Evolutionary conservation across 1,140 invertebrate genomes (phyloP).

Genomic region (Trichonephila clavata): DNA sequence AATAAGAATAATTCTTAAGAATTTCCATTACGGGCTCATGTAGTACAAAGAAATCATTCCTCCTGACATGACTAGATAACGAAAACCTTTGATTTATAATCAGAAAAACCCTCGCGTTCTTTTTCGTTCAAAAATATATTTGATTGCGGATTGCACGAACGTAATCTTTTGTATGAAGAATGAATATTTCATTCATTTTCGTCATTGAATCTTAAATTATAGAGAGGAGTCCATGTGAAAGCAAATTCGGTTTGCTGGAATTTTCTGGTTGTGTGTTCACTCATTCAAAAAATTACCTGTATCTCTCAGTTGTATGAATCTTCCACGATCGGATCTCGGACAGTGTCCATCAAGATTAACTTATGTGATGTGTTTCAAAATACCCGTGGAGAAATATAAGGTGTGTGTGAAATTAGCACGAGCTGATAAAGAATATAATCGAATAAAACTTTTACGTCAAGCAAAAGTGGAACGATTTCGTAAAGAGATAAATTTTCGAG

Average conservation of each 20-base stretch:
- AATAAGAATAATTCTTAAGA: not conserved
- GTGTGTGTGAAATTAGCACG: not conserved
- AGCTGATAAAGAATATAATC: not conserved
- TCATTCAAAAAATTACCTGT: no score
- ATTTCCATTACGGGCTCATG: not conserved
- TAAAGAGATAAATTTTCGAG: not conserved
- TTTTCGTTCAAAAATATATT: not conserved
- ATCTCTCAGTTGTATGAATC: constrained; percentile 6
- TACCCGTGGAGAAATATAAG: not conserved
- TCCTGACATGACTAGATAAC: not conserved
- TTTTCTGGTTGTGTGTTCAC: not conserved
- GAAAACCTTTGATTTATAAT: not conserved
- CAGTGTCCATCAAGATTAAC: constrained; percentile 5
- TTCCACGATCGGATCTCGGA: not conserved
- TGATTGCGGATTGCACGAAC: not conserved
- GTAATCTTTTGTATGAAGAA: not conserved
- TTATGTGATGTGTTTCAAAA: not conserved
- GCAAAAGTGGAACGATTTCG: not conserved
- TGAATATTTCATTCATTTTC: constrained; percentile 14
- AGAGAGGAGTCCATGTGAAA: not conserved
- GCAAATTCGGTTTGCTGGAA: not conserved
- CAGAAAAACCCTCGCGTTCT: not conserved
- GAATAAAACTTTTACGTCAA: not conserved
- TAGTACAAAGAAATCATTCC: not conserved
- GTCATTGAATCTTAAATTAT: not conserved